Percentiles rank a stretch among this genome's conserved stretches.
These are phyloP conservation scores for Falco berigora DNA, from an alignment of 2,797 vertebrate genomes.

Conservation along the genomic window DNA sequence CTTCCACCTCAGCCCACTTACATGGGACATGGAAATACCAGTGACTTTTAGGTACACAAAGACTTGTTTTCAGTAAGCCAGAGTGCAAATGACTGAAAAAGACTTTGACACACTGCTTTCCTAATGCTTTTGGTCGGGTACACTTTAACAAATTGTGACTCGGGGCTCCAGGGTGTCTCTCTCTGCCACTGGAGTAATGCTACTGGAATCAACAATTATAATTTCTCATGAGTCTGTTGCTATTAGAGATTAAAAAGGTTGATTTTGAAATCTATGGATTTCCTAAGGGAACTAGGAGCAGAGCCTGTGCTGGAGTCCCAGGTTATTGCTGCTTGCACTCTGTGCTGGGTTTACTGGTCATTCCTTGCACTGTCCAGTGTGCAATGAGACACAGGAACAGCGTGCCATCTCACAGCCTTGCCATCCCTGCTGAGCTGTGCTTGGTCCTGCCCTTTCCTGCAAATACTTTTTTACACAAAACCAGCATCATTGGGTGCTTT, in stretches of 20 bases:
- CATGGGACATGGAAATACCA: neutral
- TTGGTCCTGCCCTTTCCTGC: neutral
- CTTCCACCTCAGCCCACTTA: neutral
- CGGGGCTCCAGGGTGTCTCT: neutral
- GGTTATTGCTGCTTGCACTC: neutral
- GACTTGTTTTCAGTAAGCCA: constrained; percentile 9
- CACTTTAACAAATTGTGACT: constrained; percentile 12
- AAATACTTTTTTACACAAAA: neutral
- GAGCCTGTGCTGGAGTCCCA: neutral
- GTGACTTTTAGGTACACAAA: neutral
- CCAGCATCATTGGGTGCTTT: neutral
- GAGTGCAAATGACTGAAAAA: neutral
- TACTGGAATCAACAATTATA: neutral
- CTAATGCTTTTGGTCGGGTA: neutral
- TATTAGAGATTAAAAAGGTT: constrained; percentile 5
- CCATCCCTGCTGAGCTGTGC: neutral
- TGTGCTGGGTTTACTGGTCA: neutral
- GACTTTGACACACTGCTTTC: constrained; percentile 8
- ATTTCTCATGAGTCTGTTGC: neutral
- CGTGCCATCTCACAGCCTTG: neutral
- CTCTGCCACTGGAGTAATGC: neutral
- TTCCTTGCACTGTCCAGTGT: neutral
- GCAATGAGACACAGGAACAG: neutral
- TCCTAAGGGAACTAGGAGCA: neutral
- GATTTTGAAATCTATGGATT: neutral